Percentiles rank a stretch among this genome's conserved stretches.
These are phyloP conservation scores for Felis chaus DNA, from an alignment of 2,113 vertebrate species.

Conservation along the genomic window DNA sequence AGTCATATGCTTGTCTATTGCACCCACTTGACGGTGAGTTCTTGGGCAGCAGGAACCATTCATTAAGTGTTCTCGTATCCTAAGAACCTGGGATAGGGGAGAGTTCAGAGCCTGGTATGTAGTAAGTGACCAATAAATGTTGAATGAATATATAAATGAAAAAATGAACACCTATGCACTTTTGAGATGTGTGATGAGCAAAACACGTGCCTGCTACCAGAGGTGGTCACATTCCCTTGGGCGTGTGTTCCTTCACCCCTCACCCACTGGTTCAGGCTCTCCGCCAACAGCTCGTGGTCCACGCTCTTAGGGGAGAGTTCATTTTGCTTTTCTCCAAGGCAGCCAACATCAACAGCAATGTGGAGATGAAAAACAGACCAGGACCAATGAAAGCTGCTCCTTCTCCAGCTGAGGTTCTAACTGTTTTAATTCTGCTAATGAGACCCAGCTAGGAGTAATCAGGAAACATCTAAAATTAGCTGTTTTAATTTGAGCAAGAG, in stretches of 20 bases:
- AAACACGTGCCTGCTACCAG: slow-evolving; percentile 35
- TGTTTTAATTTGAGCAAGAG: slow-evolving; percentile 65
- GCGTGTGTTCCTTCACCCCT: slow-evolving; percentile 43
- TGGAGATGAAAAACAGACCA: slow-evolving; percentile 71
- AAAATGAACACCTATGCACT: neutral
- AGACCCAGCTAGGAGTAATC: slow-evolving; percentile 75
- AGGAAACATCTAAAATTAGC: slow-evolving; percentile 76
- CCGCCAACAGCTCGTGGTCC: slow-evolving; percentile 50
- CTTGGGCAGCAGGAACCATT: neutral
- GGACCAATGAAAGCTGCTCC: slow-evolving; percentile 67
- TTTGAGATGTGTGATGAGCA: neutral
- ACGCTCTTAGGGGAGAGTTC: slow-evolving; percentile 50
- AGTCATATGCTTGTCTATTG: neutral
- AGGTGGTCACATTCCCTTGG: slow-evolving; percentile 21
- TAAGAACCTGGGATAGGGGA: neutral
- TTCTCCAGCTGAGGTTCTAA: slow-evolving; percentile 68
- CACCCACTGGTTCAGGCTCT: neutral
- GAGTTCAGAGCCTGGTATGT: neutral
- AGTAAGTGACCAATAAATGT: neutral
- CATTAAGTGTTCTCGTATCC: neutral
- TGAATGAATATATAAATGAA: neutral
- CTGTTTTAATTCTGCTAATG: slow-evolving; percentile 72
- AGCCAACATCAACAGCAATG: slow-evolving; percentile 66
- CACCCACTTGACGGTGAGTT: neutral
- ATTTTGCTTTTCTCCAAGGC: slow-evolving; percentile 46